Evolutionary conservation across 2,888 invertebrate species (phyloP), one percentile per base, ranked within the genome.

Genomic region (Drosophila merina): DNA sequence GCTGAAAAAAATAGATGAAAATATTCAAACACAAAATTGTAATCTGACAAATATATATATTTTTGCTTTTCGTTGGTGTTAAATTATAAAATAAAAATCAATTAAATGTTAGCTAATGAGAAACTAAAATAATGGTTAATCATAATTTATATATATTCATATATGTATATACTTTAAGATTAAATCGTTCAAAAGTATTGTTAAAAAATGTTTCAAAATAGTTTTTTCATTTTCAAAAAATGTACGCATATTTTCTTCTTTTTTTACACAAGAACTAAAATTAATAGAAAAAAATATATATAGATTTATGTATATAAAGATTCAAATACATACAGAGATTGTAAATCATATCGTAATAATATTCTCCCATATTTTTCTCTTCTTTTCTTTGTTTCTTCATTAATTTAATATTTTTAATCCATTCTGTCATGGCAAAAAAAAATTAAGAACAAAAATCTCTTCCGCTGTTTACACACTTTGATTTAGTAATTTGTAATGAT

Each of bases 401-500:
- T 8, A 12, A 20, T 42, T 26, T 25, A 30, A 36, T n/a, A n/a
- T 28, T 6, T 25, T 47, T 28, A 20, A 20, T 20, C 20, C 20
- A 20, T 20, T 20, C 20, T 38, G 58, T 38, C 59, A 47, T 45
- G 12, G 30, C 59, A 59, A 49, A n/a, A 8, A n/a, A 20, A 28
- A 42, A 54, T 42, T 40, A 54, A 28, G 44, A 20, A 54, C 28
- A 42, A 40, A 63, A 33, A 63, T 45, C 66, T 63, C 51, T n/a
- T 45, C 64, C 51, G 48, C 54, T 28, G 48, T 58, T 64, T 72
- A 59, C 58, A 60, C 48, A 52, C 44, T 64, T 64, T 67, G 56
- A 67, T 57, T 67, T 60, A 73, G 57, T 60, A 54, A 57, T 64
- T 50, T 33, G 33, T 67, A 64, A 69, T 74, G 69, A 69, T 64